These are phyloP conservation scores for Gymnocheta viridis DNA, from an alignment of 2,888 invertebrate species.

Conservation along the genomic window DNA sequence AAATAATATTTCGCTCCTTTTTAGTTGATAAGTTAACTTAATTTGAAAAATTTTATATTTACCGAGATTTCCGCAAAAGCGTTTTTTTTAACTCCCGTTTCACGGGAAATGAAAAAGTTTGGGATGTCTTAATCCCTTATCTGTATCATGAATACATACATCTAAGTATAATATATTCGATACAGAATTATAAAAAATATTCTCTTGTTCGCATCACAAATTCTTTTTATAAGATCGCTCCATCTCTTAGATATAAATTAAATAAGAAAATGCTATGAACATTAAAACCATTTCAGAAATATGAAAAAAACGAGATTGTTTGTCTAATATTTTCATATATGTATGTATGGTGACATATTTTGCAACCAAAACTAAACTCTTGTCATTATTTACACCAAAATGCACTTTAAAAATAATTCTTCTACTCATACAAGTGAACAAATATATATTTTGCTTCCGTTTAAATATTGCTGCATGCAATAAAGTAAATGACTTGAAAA, in stretches of 20 bases:
- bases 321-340: neutral
- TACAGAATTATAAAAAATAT: no score
- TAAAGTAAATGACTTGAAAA: slow-evolving; percentile 62
- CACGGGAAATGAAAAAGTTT: no score
- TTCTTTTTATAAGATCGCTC: neutral
- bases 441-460: slow-evolving; percentile 1
- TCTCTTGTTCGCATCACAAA: no score
- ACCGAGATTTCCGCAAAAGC: no score
- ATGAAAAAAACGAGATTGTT: neutral
- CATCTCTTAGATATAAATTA: neutral
- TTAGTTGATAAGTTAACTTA: no score
- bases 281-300: neutral
- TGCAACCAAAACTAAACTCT: slow-evolving; percentile 46
- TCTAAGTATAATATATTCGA: no score
- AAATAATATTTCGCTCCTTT: no score
- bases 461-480: slow-evolving; percentile 43
- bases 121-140: no score
- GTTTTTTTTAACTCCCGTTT: no score
- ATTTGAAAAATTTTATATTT: no score
- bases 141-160: no score
- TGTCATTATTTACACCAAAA: slow-evolving; percentile 63
- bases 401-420: slow-evolving; percentile 54
- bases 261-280: neutral
- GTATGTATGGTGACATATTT: slow-evolving; percentile 38
- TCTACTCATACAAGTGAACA: neutral